Conservation (phyloP, 2,888 invertebrate species). For the Eupithecia pulchellata region DNA sequence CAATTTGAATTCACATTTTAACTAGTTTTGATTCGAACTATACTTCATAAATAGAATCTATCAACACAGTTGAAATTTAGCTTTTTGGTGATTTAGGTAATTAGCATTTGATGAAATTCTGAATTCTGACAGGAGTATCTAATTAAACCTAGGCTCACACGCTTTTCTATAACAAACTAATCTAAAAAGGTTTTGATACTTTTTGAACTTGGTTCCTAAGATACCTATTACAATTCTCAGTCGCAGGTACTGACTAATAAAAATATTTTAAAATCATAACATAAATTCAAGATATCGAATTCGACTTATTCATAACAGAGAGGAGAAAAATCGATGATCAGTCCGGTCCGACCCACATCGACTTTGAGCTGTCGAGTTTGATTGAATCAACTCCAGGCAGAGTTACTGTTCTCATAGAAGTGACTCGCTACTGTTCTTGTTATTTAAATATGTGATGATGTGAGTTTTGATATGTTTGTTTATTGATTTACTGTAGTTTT, state of each 20-base stretch:
- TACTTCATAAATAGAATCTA: background rate
- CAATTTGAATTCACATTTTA: background rate
- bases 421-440: conserved; percentile 33
- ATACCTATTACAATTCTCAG: background rate
- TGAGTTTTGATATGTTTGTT: background rate
- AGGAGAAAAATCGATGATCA: conserved; percentile 76
- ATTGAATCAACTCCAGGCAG: conserved; percentile 76
- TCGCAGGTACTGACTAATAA: background rate
- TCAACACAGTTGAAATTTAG: background rate
- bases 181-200: background rate
- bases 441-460: background rate
- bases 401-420: conserved; percentile 48
- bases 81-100: background rate
- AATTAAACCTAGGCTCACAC: too few species aligned
- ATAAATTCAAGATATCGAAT: conserved; percentile 21
- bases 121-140: too few species aligned
- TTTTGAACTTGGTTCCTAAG: background rate
- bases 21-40: background rate
- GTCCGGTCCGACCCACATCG: conserved; percentile 80
- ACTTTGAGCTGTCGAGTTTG: conserved; percentile 83
- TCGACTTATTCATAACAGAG: conserved; percentile 55
- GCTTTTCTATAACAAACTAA: too few species aligned
- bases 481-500: background rate
- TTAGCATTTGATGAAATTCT: background rate
- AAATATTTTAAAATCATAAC: background rate